Conservation (phyloP, 1,140 invertebrate species). For the Tetramorium alpestre region DNA sequence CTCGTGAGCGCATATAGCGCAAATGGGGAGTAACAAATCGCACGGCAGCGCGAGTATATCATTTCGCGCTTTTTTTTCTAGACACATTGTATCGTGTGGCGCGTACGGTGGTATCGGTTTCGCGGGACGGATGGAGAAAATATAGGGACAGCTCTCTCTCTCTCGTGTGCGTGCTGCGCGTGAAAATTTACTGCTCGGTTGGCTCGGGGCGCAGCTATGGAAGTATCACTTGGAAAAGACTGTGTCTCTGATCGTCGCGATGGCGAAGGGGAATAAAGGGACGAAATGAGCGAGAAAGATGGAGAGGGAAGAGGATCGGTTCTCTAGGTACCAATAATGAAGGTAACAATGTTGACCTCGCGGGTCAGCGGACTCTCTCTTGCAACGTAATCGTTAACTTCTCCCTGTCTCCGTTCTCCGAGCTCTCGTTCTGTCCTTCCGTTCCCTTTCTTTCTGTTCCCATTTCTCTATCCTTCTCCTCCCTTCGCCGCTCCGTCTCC, state of each 20-base stretch:
- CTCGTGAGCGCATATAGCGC: neutral
- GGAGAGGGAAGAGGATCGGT: constrained; percentile 15
- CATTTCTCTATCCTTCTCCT: neutral
- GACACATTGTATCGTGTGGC: constrained; percentile 42
- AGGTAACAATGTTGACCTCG: constrained; percentile 80
- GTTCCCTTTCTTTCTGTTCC: constrained; percentile 9
- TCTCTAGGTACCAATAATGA: constrained; percentile 74
- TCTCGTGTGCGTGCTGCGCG: neutral
- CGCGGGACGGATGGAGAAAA: constrained; percentile 60
- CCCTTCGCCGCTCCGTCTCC: neutral
- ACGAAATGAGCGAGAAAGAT: neutral
- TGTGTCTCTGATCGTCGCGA: constrained; percentile 3
- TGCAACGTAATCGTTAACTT: constrained; percentile 67
- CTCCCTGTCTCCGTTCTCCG: neutral
- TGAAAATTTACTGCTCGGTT: constrained; percentile 57
- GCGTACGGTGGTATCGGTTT: constrained; percentile 62
- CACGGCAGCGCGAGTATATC: constrained; percentile 60
- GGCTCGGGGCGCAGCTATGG: neutral
- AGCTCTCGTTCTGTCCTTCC: constrained; percentile 37
- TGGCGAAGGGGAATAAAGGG: neutral
- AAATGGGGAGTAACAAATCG: constrained; percentile 64
- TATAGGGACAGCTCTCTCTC: constrained; percentile 54
- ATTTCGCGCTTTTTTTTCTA: constrained; percentile 64
- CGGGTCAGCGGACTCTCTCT: constrained; percentile 67
- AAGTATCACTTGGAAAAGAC: constrained; percentile 40